Base-by-base conservation (phyloP, 2,797 vertebrate genomes). In the Propithecus perrieri region DNA sequence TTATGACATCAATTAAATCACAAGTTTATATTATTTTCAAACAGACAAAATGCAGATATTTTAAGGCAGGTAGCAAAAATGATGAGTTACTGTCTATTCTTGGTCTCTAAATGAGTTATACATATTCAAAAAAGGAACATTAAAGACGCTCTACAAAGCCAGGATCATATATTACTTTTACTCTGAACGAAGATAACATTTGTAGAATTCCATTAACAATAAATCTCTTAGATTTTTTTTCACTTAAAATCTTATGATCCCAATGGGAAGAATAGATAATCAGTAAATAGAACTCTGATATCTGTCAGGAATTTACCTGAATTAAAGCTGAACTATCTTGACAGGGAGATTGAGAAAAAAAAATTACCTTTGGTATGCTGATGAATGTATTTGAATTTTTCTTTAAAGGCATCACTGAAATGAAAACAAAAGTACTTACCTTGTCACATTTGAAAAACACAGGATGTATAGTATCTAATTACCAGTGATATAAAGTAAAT, bases 1-100 rank as follows among this genome's bases (percentile, higher is more conserved):
- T 98, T 97, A 98, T 97, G 96, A 79, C 95, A 97, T 96, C 97
- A 96, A 98, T 98, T 98, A 98, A 97, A 97, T 97, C 91, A 94
- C 95, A 96, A 95, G 84, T 97, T 89, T 96, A 72, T 12, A 61
- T 93, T 97, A 94, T 97, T 98, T 98, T 94, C 96, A 95, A 97
- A 93, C 86, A 81, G 35, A 79, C 41, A 91, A 97, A 97, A 95
- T 55, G 78, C 13, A 97, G 96, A 89, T 84, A 97, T 98, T 96
- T 97, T 89, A 97, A 97, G 94, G 96, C 88, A 97, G 87, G 97
- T 97, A 94, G 95, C 48, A 97, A 95, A 97, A 94, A 97, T 95
- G 93, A 96, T 97, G 96, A 97, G 94, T 96, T 72, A 69, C 78
- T 76, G 12, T 97, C 85, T 97, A 71, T 96, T 94, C 67, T 89